Evolutionary conservation across 2,888 invertebrate genomes (phyloP).

Genomic region (Phaonia tiefii): DNA sequence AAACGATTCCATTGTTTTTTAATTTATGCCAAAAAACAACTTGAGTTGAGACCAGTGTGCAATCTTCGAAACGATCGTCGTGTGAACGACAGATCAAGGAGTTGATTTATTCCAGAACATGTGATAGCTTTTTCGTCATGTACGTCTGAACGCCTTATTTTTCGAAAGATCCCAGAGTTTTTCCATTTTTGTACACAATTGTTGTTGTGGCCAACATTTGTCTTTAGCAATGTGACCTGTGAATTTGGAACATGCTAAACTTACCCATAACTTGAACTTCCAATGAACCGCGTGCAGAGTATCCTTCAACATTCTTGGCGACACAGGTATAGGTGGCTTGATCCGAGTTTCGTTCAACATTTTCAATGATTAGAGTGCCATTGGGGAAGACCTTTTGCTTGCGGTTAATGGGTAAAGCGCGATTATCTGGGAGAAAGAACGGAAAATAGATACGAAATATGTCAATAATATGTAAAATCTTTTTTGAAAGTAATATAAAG

Average conservation of each 20-base stretch:
- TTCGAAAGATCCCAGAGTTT: constrained; percentile 10
- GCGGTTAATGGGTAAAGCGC: constrained; percentile 94
- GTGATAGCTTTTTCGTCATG: no score
- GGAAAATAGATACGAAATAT: no score
- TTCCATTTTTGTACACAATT: not conserved
- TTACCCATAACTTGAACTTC: constrained; percentile 98
- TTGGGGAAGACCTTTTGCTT: constrained; percentile 96
- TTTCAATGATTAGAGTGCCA: constrained; percentile 95
- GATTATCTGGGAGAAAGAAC: constrained; percentile 83
- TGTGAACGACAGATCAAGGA: no score
- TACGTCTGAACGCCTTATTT: constrained; percentile 5
- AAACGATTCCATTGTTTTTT: no score
- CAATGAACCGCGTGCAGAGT: constrained; percentile 91
- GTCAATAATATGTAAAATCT: no score
- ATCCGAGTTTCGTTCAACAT: constrained; percentile 94
- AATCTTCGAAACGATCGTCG: no score
- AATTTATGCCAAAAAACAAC: no score
- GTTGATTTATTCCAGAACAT: no score
- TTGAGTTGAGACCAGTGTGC: no score
- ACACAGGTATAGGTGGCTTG: constrained; percentile 97
- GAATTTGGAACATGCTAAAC: constrained; percentile 79
- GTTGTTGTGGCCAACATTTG: constrained; percentile 49
- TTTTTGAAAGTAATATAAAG: no score
- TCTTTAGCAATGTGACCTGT: constrained; percentile 43
- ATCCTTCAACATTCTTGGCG: constrained; percentile 94